A percentile compares a stretch with the other conserved stretches of the same genome.
Evolutionary conservation across 2,797 vertebrate species (phyloP).

Genomic region (Thunnus albacares): DNA sequence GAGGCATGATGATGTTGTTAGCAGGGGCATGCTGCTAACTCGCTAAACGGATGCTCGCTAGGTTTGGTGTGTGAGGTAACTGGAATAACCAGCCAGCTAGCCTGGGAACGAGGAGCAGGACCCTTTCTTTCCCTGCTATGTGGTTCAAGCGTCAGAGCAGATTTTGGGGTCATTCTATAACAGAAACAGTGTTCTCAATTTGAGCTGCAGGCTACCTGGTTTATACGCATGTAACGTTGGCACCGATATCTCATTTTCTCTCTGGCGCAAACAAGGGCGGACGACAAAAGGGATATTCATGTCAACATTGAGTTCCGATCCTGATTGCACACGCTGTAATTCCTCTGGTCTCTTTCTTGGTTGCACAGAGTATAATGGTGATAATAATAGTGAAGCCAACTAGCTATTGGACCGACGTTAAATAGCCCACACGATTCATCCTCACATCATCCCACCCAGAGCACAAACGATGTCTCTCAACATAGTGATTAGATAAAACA

Average conservation of each 20-base stretch:
- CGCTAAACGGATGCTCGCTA: slow-evolving; percentile 32
- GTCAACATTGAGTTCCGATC: background rate
- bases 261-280: slow-evolving; percentile 21
- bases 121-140: background rate
- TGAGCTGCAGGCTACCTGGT: background rate
- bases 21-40: slow-evolving; percentile 53
- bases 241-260: background rate
- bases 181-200: background rate
- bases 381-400: background rate
- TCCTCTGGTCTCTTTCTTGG: background rate
- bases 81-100: slow-evolving; percentile 29
- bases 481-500: background rate
- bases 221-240: slow-evolving; percentile 15
- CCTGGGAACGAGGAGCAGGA: background rate
- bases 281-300: background rate
- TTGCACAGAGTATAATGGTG: background rate
- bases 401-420: background rate
- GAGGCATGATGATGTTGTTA: slow-evolving; percentile 37
- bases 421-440: slow-evolving; percentile 27
- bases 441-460: slow-evolving; percentile 44
- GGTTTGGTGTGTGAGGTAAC: slow-evolving; percentile 41
- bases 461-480: background rate
- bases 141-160: background rate
- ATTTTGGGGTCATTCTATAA: background rate
- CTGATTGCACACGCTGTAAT: background rate